Evolutionary conservation across 2,113 vertebrate species (phyloP).

Genomic region (Chauna torquata): DNA sequence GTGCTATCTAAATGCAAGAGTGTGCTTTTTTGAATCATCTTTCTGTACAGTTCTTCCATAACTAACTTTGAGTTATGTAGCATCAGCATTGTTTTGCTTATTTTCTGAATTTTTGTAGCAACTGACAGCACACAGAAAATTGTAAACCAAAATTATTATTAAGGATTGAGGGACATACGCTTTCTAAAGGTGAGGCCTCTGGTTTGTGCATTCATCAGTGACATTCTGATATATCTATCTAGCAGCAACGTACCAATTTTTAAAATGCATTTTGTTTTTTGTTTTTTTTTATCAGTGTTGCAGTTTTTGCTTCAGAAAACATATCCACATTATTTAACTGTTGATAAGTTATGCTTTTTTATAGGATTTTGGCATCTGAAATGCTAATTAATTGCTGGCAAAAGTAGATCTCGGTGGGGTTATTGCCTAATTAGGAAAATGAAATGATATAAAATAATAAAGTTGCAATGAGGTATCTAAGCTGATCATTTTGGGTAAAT

Average conservation of each 20-base stretch:
- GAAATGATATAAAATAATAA: not conserved
- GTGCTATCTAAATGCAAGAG: not conserved
- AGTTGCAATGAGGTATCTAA: not conserved
- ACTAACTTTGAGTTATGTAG: not conserved
- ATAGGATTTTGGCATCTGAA: not conserved
- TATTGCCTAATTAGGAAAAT: slow-evolving; percentile 23
- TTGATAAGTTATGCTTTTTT: not conserved
- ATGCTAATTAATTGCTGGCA: slow-evolving; percentile 27
- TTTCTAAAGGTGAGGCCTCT: not conserved
- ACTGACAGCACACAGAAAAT: not conserved
- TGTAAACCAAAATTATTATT: not conserved
- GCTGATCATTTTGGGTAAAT: slow-evolving; percentile 1
- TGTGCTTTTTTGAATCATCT: not conserved
- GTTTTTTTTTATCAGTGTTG: not conserved
- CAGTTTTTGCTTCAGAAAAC: not conserved
- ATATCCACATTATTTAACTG: not conserved
- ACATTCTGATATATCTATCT: not conserved
- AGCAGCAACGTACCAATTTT: not conserved
- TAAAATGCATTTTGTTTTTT: not conserved
- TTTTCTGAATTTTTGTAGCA: not conserved
- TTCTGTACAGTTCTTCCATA: not conserved
- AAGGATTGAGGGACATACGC: not conserved
- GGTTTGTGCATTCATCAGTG: not conserved
- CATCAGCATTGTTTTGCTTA: not conserved
- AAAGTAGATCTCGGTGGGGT: not conserved